phyloP scores from a whole-genome alignment of 92 coral and sea anemone species.

The Phenganax subtilis region DNA sequence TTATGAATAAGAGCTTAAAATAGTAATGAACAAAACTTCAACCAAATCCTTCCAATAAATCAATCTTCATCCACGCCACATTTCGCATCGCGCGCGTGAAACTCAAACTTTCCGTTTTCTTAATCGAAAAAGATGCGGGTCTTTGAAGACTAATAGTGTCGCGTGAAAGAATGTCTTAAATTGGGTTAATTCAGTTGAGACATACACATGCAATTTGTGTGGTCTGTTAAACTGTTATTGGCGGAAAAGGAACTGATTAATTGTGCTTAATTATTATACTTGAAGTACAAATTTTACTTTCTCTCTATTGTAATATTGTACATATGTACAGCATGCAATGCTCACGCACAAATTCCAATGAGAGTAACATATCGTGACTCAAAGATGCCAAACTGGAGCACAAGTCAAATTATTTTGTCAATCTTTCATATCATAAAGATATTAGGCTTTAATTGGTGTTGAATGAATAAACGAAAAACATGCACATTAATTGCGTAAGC shows the following conservation, averaged over 20 bases:
- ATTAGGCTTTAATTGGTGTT: conserved; percentile 40
- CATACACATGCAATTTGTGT: conserved; percentile 19
- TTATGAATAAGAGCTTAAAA: conserved; percentile 20
- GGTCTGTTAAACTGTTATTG: conserved; percentile 27
- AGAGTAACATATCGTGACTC: neutral
- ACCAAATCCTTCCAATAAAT: neutral
- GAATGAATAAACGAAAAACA: conserved; percentile 25
- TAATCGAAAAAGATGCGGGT: neutral
- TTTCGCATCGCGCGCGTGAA: neutral
- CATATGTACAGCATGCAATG: neutral
- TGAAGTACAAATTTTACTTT: neutral
- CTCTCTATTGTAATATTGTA: neutral
- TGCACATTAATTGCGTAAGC: conserved; percentile 15
- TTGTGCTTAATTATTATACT: neutral
- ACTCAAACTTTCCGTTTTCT: neutral
- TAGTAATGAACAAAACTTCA: neutral
- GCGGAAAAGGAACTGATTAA: conserved; percentile 21
- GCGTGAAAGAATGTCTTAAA: conserved; percentile 8
- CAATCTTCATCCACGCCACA: neutral
- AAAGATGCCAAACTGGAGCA: neutral
- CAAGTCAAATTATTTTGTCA: conserved; percentile 29
- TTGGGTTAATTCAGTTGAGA: neutral
- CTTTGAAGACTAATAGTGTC: neutral
- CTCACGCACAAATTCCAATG: neutral
- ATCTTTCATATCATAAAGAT: conserved; percentile 34